phyloP scores from a whole-genome alignment of 1,140 invertebrate genomes.

The Papilio polyxenes region DNA sequence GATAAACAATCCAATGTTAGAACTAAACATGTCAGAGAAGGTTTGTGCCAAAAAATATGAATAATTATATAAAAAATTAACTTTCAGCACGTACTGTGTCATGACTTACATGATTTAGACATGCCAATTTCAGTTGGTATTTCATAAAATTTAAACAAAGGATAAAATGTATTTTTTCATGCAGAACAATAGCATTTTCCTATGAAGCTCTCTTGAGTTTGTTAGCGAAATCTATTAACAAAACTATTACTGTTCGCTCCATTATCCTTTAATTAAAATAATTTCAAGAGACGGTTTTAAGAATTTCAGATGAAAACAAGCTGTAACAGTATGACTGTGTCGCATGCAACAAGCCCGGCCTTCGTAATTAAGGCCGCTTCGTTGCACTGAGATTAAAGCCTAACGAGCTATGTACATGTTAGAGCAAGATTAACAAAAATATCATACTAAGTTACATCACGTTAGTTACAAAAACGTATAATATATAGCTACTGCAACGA shows the following conservation, averaged over 20 bases:
- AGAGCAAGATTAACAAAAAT: neutral
- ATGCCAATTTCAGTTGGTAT: too few relatives aligned
- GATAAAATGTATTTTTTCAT: too few relatives aligned
- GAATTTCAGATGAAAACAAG: conserved; percentile 23
- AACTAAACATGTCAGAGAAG: too few relatives aligned
- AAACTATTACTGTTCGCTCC: neutral
- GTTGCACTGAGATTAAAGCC: conserved; percentile 19
- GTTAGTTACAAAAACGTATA: neutral
- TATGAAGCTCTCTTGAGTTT: neutral
- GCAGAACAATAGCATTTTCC: too few relatives aligned
- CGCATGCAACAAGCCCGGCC: conserved; percentile 11
- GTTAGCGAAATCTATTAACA: neutral
- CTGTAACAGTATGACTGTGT: neutral
- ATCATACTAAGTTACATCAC: neutral
- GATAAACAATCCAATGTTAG: too few relatives aligned
- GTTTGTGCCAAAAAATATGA: too few relatives aligned
- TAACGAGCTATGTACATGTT: conserved; percentile 20
- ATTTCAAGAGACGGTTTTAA: conserved; percentile 12
- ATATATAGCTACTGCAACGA: neutral
- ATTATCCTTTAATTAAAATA: conserved; percentile 12
- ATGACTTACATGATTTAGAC: too few relatives aligned
- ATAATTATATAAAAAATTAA: too few relatives aligned
- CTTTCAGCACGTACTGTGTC: too few relatives aligned
- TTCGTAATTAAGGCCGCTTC: conserved; percentile 9
- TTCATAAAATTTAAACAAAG: too few relatives aligned